Evolutionary conservation across 2,888 invertebrate species (phyloP), one percentile per base, ranked within the genome.

Genomic region (Folsomia candida): DNA sequence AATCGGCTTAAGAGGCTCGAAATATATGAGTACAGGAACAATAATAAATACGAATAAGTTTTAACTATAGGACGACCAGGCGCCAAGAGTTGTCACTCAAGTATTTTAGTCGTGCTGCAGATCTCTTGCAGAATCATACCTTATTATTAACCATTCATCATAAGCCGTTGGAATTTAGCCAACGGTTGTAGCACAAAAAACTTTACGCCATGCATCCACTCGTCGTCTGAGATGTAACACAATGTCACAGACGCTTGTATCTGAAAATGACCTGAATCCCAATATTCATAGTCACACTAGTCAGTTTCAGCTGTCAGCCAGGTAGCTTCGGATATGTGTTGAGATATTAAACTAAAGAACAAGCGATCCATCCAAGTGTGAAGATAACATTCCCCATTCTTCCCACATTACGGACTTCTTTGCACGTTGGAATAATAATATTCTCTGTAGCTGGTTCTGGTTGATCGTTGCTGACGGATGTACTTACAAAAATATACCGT

Each of bases 31-130:
- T n/a, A n/a, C n/a, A n/a, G n/a, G n/a, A n/a, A 18, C 47, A 64
- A 22, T 4, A 11, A 29, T 51, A 64, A 24, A 47, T n/a, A 64
- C 25, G 18, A 9, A 47, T 18, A 47, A 47, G 47, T 47, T 11
- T 9, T 11, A 18, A 47, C 47, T 47, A 47, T 18, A 47, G 47
- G 9, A 14, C 4, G 20, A 54, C 47, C 57, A 62, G 74, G 74
- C 71, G 70, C 74, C 74, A 74, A n/a, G 68, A 68, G 51, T 58
- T 72, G 72, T 72, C 70, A 72, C 64, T 70, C 70, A 58, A 60
- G 61, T 70, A 74, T 74, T 74, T 70, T 59, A 69, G 58, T 70
- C 60, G 29, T 67, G 60, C 66, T 54, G 54, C 54, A 54, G n/a
- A 6, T 54, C 57, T 58, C 51, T n/a, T 24, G 63, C 27, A 24